Conservation (phyloP, 2,888 invertebrate genomes). For the Drosophila seclusa region DNA sequence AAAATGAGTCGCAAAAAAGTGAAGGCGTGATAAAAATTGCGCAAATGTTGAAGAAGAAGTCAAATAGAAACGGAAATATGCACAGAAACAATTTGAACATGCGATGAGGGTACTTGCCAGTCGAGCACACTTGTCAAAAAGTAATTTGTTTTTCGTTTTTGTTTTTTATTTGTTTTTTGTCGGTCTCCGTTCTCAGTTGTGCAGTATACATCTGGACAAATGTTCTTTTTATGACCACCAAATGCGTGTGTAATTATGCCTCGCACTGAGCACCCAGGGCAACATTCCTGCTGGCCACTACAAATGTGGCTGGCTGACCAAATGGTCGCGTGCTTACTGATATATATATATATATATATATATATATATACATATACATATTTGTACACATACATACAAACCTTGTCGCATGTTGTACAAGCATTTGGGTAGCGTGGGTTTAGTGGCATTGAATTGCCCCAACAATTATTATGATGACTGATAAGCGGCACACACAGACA, state of each 20-base stretch:
- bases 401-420: slow-evolving; percentile 9
- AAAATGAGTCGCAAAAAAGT: neutral
- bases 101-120: slow-evolving; percentile 2
- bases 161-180: neutral
- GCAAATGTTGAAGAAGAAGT: neutral
- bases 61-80: neutral
- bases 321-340: slow-evolving; percentile 49
- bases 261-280: slow-evolving; percentile 48
- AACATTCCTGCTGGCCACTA: slow-evolving; percentile 51
- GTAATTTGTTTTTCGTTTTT: neutral
- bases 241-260: slow-evolving; percentile 78
- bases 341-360: neutral
- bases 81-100: neutral
- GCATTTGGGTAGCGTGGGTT: slow-evolving; percentile 44
- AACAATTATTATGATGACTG: slow-evolving; percentile 80
- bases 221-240: slow-evolving; percentile 75
- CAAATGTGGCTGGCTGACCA: slow-evolving; percentile 49
- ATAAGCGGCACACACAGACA: slow-evolving; percentile 57
- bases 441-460: slow-evolving; percentile 71
- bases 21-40: neutral
- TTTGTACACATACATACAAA: neutral
- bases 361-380: neutral
- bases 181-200: slow-evolving; percentile 13
- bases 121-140: neutral
- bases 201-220: slow-evolving; percentile 61